Evolutionary conservation across 2,888 invertebrate genomes (phyloP).

Genomic region (Terebella lapidaria): DNA sequence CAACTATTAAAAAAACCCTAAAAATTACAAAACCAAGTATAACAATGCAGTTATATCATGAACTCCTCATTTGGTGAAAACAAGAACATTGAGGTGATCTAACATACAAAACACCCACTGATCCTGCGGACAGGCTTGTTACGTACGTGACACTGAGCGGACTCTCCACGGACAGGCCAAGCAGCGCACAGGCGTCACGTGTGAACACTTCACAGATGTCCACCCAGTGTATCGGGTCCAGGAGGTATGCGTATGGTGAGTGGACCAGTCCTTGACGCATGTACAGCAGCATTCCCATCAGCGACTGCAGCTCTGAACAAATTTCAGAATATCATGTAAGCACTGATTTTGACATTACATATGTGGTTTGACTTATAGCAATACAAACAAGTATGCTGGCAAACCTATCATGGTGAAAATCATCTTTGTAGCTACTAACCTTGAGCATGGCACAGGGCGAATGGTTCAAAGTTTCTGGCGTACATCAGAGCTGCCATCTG

Average conservation of each 20-base stretch:
- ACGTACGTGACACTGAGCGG: slow-evolving; percentile 78
- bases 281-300: slow-evolving; percentile 82
- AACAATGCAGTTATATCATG: too few relatives aligned
- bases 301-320: slow-evolving; percentile 61
- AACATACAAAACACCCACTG: too few relatives aligned
- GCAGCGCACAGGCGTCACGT: slow-evolving; percentile 82
- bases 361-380: too few relatives aligned
- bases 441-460: slow-evolving; percentile 72
- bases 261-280: slow-evolving; percentile 71
- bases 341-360: too few relatives aligned
- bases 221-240: slow-evolving; percentile 73
- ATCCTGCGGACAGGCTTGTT: too few relatives aligned
- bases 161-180: slow-evolving; percentile 83
- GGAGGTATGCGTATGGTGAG: slow-evolving; percentile 73
- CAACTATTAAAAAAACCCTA: too few relatives aligned
- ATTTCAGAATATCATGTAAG: too few relatives aligned
- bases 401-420: too few relatives aligned
- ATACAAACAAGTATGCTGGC: background rate
- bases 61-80: too few relatives aligned
- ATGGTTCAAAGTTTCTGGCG: slow-evolving; percentile 75
- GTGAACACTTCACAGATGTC: slow-evolving; percentile 87
- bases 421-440: too few relatives aligned
- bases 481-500: slow-evolving; percentile 82
- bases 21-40: too few relatives aligned
- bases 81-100: too few relatives aligned